phyloP scores from a whole-genome alignment of 1,140 invertebrate genomes.

The Holotrichia oblita region DNA sequence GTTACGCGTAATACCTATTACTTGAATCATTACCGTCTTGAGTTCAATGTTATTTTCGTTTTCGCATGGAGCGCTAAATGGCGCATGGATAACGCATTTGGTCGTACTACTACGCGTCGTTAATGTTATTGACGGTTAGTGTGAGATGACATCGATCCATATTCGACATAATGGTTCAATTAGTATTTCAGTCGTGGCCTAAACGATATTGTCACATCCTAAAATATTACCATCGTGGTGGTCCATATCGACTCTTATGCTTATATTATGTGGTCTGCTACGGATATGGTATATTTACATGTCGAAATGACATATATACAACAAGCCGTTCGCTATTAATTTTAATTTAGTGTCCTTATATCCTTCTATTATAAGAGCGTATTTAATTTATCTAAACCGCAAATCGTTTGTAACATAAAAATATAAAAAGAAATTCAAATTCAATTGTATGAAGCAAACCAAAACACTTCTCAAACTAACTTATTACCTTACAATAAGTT shows the following conservation, averaged over 20 bases:
- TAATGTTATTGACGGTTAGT: conserved; percentile 17
- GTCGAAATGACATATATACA: neutral
- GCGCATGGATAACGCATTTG: conserved; percentile 11
- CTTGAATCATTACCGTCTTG: conserved; percentile 3
- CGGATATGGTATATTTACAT: conserved; percentile 1
- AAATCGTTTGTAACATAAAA: too few relatives aligned
- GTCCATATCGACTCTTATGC: conserved; percentile 2
- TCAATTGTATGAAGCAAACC: too few relatives aligned
- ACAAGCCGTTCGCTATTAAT: neutral
- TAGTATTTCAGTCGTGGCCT: conserved; percentile 28
- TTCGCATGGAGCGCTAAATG: conserved; percentile 14
- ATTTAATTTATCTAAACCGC: too few relatives aligned
- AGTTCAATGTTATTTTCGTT: conserved; percentile 25
- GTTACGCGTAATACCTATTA: neutral
- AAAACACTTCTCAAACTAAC: too few relatives aligned
- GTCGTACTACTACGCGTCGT: conserved; percentile 11
- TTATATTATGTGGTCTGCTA: conserved; percentile 1
- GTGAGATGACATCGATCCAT: conserved; percentile 27
- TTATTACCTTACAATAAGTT: too few relatives aligned
- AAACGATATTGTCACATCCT: conserved; percentile 32
- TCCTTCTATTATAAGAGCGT: too few relatives aligned
- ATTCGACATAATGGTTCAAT: conserved; percentile 30
- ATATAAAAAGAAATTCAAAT: too few relatives aligned
- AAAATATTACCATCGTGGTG: conserved; percentile 29
- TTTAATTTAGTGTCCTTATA: neutral